Conservation (phyloP, 1,140 invertebrate species). For the Tribolium madens region DNA sequence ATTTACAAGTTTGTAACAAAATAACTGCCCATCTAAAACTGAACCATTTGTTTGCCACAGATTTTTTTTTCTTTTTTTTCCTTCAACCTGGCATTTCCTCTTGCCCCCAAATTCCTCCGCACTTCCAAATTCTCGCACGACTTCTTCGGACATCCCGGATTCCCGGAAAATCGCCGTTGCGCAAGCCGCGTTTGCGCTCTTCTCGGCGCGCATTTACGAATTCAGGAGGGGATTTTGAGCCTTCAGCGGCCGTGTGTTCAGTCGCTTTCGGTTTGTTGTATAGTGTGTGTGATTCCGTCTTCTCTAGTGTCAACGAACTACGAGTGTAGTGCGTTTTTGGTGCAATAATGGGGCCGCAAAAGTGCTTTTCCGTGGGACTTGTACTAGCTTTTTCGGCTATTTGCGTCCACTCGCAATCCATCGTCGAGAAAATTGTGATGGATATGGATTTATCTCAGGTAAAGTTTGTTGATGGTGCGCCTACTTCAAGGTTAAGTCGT, state of each 20-base stretch:
- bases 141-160: background rate
- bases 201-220: background rate
- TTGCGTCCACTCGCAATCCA: constrained; percentile 13
- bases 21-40: too few relatives aligned
- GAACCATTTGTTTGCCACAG: too few relatives aligned
- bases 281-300: background rate
- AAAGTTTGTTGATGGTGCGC: constrained; percentile 49
- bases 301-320: background rate
- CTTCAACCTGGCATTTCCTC: background rate
- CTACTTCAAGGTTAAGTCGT: constrained; percentile 43
- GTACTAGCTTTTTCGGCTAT: background rate
- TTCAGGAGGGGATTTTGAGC: background rate
- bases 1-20: too few relatives aligned
- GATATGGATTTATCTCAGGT: constrained; percentile 68
- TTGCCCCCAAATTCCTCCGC: background rate
- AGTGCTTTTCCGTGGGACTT: background rate
- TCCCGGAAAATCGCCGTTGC: background rate
- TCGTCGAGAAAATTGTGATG: constrained; percentile 64
- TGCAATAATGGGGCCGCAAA: background rate
- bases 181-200: background rate
- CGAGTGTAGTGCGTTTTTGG: background rate
- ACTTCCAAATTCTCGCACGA: background rate
- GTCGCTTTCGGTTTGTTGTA: background rate
- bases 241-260: background rate
- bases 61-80: background rate